Conservation (phyloP, 2,888 invertebrate genomes). For the Oscheius onirici region DNA sequence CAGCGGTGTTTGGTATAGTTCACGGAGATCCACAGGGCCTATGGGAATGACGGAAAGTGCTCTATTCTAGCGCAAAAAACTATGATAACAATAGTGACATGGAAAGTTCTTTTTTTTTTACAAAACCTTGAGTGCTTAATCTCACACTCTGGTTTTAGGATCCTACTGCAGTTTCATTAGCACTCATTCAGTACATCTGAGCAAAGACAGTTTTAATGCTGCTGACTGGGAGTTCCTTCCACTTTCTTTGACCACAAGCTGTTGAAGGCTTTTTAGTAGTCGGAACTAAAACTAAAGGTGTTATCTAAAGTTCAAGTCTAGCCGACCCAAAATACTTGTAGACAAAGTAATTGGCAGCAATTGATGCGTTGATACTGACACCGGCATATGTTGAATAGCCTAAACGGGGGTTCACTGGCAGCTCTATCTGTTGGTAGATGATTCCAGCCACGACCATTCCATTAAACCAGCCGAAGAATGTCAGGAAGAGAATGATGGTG, state of each 20-base stretch:
- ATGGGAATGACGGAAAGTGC: too few relatives aligned
- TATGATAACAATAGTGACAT: too few relatives aligned
- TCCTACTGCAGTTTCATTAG: too few relatives aligned
- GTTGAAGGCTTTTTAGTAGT: constrained; percentile 13
- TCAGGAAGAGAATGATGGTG: constrained; percentile 12
- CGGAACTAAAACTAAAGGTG: neutral
- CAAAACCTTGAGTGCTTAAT: too few relatives aligned
- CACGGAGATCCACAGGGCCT: too few relatives aligned
- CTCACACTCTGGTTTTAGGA: too few relatives aligned
- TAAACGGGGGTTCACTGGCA: neutral
- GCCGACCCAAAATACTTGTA: constrained; percentile 13
- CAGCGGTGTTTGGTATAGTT: too few relatives aligned
- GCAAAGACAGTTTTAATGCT: too few relatives aligned
- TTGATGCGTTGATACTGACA: neutral
- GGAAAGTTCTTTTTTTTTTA: too few relatives aligned
- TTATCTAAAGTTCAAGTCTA: neutral
- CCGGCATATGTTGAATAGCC: constrained; percentile 7
- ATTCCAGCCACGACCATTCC: neutral
- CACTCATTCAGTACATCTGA: too few relatives aligned
- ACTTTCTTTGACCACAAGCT: neutral
- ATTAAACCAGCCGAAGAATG: constrained; percentile 20
- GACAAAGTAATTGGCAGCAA: constrained; percentile 19
- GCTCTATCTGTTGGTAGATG: neutral
- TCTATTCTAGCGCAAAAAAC: too few relatives aligned
- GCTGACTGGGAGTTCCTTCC: too few relatives aligned